Percentiles rank a stretch among this genome's conserved stretches.
phyloP scores from a whole-genome alignment of 2,113 vertebrate species.

The Mus spicilegus region DNA sequence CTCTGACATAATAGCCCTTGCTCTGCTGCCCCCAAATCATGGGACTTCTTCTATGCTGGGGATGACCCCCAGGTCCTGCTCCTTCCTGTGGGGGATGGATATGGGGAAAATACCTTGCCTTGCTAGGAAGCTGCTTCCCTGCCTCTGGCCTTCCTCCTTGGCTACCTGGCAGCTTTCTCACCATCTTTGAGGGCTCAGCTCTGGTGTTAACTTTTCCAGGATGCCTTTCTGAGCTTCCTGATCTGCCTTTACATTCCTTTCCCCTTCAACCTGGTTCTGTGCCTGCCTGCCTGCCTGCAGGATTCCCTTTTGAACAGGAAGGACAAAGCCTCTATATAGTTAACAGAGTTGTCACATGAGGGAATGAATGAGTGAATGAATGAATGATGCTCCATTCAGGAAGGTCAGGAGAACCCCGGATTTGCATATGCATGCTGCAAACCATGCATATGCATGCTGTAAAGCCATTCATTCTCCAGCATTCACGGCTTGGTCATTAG shows the following conservation, averaged over 20 bases:
- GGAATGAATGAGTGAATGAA: not conserved
- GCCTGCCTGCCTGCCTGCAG: accelerated
- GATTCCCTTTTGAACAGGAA: not conserved
- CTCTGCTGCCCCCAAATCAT: too few species aligned
- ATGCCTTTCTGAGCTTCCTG: not conserved
- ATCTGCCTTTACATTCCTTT: not conserved
- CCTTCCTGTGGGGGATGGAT: not conserved
- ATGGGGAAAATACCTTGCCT: not conserved
- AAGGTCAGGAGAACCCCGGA: not conserved
- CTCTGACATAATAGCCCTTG: not conserved
- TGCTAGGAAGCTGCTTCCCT: not conserved
- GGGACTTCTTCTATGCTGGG: not conserved
- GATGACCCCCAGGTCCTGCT: not conserved
- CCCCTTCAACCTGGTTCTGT: not conserved
- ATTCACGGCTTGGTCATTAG: not conserved
- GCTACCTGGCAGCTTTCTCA: not conserved
- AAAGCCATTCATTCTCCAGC: not conserved
- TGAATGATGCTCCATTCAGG: not conserved
- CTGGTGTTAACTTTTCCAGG: not conserved
- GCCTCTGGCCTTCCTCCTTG: not conserved
- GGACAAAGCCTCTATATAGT: not conserved
- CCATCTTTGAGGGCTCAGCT: not conserved
- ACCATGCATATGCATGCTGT: too few species aligned
- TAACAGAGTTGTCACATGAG: not conserved
- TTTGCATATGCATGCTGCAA: not conserved